phyloP scores from a whole-genome alignment of 2,888 invertebrate genomes.

The Oligia fasciuncula region DNA sequence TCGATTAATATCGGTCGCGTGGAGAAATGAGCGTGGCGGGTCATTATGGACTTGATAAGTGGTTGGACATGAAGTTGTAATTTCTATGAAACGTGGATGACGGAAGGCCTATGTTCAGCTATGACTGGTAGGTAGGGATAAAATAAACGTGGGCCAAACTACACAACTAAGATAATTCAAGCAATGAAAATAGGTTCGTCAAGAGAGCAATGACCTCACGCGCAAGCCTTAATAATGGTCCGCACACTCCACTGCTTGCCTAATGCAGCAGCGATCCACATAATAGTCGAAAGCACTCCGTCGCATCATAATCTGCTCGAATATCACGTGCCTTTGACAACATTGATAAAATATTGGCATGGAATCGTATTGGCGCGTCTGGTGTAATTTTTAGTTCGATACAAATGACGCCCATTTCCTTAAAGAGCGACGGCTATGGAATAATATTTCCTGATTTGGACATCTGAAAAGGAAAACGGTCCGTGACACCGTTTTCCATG shows the following conservation, averaged over 20 bases:
- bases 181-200: slow-evolving; percentile 1
- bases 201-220: slow-evolving; percentile 35
- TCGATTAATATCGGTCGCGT: slow-evolving; percentile 60
- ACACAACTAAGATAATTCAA: background rate
- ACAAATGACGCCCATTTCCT: slow-evolving; percentile 47
- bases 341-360: slow-evolving; percentile 50
- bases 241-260: slow-evolving; percentile 73
- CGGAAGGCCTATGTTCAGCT: background rate
- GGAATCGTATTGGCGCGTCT: slow-evolving; percentile 28
- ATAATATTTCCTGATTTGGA: slow-evolving; percentile 46
- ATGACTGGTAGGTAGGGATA: background rate
- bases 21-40: slow-evolving; percentile 41
- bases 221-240: slow-evolving; percentile 69
- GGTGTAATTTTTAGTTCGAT: slow-evolving; percentile 27
- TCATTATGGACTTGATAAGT: slow-evolving; percentile 35
- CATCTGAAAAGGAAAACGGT: slow-evolving; percentile 16
- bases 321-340: slow-evolving; percentile 49
- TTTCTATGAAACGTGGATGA: background rate
- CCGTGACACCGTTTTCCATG: background rate
- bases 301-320: slow-evolving; percentile 67
- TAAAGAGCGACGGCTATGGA: slow-evolving; percentile 14
- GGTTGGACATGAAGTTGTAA: background rate
- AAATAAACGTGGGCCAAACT: background rate
- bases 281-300: slow-evolving; percentile 77
- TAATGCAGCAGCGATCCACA: slow-evolving; percentile 76